Evolutionary conservation across 2,888 invertebrate genomes (phyloP).

Genomic region (Erebia epiphron): DNA sequence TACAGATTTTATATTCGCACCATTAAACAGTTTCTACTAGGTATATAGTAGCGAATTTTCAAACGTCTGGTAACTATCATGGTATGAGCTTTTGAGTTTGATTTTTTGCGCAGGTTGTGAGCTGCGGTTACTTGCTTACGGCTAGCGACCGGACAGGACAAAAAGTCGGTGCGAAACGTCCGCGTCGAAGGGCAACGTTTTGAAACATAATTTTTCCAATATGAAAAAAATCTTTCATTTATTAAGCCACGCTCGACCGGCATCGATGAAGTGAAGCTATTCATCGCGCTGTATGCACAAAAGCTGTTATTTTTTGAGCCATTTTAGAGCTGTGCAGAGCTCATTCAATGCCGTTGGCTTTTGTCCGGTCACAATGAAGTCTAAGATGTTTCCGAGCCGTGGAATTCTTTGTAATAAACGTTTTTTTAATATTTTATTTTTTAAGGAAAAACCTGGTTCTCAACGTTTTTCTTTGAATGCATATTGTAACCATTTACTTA

Average conservation of each 20-base stretch:
- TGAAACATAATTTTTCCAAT: not conserved
- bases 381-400: conserved; percentile 17
- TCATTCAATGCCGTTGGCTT: conserved; percentile 31
- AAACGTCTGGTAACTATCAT: no score
- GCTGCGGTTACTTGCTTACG: no score
- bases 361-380: conserved; percentile 31
- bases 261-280: conserved; percentile 16
- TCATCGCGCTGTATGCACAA: conserved; percentile 29
- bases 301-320: conserved; percentile 34
- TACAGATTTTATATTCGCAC: not conserved
- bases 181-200: not conserved
- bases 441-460: not conserved
- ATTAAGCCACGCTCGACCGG: not conserved
- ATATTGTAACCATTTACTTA: not conserved
- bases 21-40: no score
- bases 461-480: not conserved
- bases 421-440: not conserved
- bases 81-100: no score
- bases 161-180: no score
- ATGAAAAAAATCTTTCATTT: not conserved
- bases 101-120: no score
- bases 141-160: no score
- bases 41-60: no score
- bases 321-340: conserved; percentile 30
- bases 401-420: conserved; percentile 10